phyloP scores from a whole-genome alignment of 2,113 vertebrate species.

The Anolis sagrei region DNA sequence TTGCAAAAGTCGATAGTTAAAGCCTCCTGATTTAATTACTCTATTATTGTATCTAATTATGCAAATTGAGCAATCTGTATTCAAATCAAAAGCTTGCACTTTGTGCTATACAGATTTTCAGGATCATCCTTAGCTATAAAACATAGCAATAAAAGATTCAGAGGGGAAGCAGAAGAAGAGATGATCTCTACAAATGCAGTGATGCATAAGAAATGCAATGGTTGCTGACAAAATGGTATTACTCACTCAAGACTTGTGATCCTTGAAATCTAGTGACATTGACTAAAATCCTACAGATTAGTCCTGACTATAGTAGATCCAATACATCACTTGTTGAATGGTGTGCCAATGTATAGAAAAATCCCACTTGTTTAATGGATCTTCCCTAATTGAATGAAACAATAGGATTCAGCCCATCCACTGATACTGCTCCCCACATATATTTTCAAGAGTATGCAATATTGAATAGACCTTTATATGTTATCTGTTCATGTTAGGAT shows the following conservation, averaged over 20 bases:
- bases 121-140: conserved; percentile 17
- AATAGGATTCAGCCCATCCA: no score
- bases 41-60: conserved; percentile 20
- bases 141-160: background rate
- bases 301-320: no score
- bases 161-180: background rate
- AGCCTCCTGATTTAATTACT: conserved; percentile 23
- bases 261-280: background rate
- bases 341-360: no score
- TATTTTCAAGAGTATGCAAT: no score
- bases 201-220: background rate
- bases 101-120: conserved; percentile 6
- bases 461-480: no score
- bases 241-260: background rate
- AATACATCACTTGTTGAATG: no score
- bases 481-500: no score
- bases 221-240: background rate
- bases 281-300: no score
- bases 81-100: conserved; percentile 9
- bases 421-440: background rate
- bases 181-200: background rate
- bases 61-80: background rate
- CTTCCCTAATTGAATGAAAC: no score
- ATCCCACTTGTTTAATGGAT: no score
- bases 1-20: conserved; percentile 9